phyloP scores from a whole-genome alignment of 2,113 vertebrate species.

The Leptobrachium ailaonicum region DNA sequence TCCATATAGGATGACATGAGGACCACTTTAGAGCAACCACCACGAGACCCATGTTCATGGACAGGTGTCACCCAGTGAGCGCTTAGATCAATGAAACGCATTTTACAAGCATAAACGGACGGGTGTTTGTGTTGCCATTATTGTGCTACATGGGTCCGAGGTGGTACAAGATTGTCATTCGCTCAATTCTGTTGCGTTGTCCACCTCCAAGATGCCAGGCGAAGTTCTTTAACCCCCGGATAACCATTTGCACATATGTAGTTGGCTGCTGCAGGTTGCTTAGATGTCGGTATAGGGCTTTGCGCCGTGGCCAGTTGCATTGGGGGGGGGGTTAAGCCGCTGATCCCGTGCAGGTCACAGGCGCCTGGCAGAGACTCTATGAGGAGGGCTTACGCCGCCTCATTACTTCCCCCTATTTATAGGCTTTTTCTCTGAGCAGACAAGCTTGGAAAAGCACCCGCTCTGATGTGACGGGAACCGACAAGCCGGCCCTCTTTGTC shows the following conservation, averaged over 20 bases:
- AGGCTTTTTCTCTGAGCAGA: conserved; percentile 55
- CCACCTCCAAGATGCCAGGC: neutral
- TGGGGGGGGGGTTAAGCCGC: conserved; percentile 49
- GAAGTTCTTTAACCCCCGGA: conserved; percentile 16
- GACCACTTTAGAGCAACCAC: too few relatives aligned
- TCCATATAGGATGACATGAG: too few relatives aligned
- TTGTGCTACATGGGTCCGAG: too few relatives aligned
- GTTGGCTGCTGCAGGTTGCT: conserved; percentile 7
- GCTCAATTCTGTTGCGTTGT: neutral
- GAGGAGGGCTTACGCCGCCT: conserved; percentile 52
- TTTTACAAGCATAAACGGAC: too few relatives aligned
- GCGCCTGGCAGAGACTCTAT: conserved; percentile 62
- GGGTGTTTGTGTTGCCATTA: too few relatives aligned
- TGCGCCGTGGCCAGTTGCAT: neutral
- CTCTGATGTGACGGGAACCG: conserved; percentile 32
- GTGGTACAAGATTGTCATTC: neutral
- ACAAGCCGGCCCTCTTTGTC: conserved; percentile 20
- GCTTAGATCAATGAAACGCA: too few relatives aligned
- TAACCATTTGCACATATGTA: neutral
- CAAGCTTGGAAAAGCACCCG: conserved; percentile 57
- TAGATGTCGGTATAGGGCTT: neutral
- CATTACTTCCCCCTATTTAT: conserved; percentile 63
- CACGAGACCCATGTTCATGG: too few relatives aligned
- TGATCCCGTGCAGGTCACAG: conserved; percentile 58
- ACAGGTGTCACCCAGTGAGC: too few relatives aligned